phyloP scores from a whole-genome alignment of 2,888 invertebrate genomes.

The Xestia ashworthii region DNA sequence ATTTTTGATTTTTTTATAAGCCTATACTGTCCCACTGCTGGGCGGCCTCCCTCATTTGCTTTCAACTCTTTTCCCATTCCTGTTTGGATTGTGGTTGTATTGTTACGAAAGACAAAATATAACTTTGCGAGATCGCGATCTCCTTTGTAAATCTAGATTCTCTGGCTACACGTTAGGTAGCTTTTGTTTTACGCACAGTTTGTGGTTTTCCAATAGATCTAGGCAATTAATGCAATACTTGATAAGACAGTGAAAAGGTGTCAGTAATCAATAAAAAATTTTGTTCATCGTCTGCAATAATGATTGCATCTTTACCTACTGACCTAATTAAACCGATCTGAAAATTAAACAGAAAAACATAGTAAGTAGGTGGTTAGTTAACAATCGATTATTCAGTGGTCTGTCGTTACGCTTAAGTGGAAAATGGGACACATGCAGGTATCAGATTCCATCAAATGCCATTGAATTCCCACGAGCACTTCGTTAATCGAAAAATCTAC shows the following conservation, averaged over 20 bases:
- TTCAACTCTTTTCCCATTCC: background rate
- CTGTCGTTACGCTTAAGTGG: background rate
- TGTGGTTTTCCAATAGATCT: background rate
- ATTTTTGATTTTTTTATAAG: background rate
- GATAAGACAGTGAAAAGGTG: constrained; percentile 12
- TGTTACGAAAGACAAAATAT: background rate
- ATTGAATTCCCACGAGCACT: constrained; percentile 18
- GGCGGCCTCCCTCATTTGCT: background rate
- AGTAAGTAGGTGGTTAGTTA: background rate
- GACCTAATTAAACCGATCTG: background rate
- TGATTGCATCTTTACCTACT: constrained; percentile 1
- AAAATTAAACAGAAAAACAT: background rate
- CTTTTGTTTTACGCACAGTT: background rate
- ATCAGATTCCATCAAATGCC: background rate
- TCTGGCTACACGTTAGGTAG: too few relatives aligned
- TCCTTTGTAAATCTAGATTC: background rate
- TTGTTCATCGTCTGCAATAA: constrained; percentile 2
- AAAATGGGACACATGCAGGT: background rate
- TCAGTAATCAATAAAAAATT: background rate
- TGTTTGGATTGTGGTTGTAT: background rate
- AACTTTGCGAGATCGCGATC: background rate
- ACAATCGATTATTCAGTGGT: background rate
- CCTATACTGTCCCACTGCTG: background rate
- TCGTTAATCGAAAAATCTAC: constrained; percentile 42
- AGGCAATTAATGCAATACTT: background rate